A percentile compares a stretch with the other conserved stretches of the same genome.
phyloP scores from a whole-genome alignment of 2,113 vertebrate species.

The Brevimyrus niger region DNA sequence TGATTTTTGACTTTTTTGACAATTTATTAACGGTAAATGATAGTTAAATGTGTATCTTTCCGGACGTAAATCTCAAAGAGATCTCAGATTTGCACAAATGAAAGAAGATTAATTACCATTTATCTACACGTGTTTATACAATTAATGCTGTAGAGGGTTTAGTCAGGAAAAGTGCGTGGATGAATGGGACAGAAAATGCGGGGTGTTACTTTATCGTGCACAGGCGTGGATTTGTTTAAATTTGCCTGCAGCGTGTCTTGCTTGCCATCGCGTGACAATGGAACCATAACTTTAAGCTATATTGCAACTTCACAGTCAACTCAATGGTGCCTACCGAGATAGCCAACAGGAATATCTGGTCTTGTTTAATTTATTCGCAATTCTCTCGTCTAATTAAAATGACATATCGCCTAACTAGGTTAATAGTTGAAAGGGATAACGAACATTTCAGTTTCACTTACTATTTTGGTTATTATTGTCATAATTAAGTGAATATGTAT shows the following conservation, averaged over 20 bases:
- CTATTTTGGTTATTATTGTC: not conserved
- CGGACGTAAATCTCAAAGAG: not conserved
- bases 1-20: not conserved
- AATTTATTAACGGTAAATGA: not conserved
- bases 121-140: not conserved
- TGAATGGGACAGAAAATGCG: not conserved
- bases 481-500: not conserved
- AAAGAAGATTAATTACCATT: not conserved
- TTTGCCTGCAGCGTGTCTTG: conserved; percentile 49
- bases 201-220: not conserved
- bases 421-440: conserved; percentile 32
- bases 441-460: not conserved
- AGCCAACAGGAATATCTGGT: conserved; percentile 74
- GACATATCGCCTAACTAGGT: conserved; percentile 39
- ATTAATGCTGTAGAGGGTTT: not conserved
- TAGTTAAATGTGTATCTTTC: not conserved
- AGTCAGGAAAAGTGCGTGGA: not conserved
- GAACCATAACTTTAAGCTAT: conserved; percentile 67
- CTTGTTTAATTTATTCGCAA: conserved; percentile 52
- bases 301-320: conserved; percentile 62
- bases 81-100: not conserved
- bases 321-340: conserved; percentile 60
- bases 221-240: not conserved
- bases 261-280: conserved; percentile 70
- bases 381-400: conserved; percentile 59